Percentiles rank a stretch among this genome's conserved stretches.
phyloP scores from a whole-genome alignment of 2,888 invertebrate species.

The Epirrita christyi region DNA sequence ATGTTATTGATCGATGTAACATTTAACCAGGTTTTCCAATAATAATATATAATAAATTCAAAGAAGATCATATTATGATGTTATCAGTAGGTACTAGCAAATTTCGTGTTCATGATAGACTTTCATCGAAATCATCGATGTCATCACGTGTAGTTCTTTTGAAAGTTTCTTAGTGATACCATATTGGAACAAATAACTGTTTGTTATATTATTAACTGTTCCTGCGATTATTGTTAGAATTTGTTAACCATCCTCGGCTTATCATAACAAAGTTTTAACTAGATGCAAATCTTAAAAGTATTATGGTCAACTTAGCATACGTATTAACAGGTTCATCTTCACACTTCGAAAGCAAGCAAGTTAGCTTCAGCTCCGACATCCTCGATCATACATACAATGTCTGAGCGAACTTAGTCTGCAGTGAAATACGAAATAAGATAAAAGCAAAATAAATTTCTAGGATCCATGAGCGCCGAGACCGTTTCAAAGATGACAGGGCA shows the following conservation, averaged over 20 bases:
- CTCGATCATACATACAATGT: constrained; percentile 27
- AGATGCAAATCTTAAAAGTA: background rate
- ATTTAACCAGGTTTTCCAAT: too few relatives aligned
- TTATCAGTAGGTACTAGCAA: too few relatives aligned
- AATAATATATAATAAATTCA: too few relatives aligned
- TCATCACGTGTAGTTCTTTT: background rate
- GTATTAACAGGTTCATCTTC: constrained; percentile 34
- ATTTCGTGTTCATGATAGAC: too few relatives aligned
- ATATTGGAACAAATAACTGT: too few relatives aligned
- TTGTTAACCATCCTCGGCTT: background rate
- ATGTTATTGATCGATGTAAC: too few relatives aligned
- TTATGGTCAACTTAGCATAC: constrained; percentile 24
- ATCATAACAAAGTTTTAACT: background rate
- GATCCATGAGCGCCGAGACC: constrained; percentile 50
- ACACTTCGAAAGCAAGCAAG: constrained; percentile 28
- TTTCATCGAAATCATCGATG: too few relatives aligned
- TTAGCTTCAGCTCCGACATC: constrained; percentile 34
- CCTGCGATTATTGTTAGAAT: background rate
- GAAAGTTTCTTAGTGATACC: too few relatives aligned
- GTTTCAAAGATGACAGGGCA: constrained; percentile 50
- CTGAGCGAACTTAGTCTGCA: constrained; percentile 32
- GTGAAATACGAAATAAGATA: constrained; percentile 39
- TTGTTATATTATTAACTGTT: too few relatives aligned
- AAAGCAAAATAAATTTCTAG: constrained; percentile 38
- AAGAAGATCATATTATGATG: too few relatives aligned